Base-by-base conservation (phyloP, 2,888 invertebrate genomes). In the Melieria picta region DNA sequence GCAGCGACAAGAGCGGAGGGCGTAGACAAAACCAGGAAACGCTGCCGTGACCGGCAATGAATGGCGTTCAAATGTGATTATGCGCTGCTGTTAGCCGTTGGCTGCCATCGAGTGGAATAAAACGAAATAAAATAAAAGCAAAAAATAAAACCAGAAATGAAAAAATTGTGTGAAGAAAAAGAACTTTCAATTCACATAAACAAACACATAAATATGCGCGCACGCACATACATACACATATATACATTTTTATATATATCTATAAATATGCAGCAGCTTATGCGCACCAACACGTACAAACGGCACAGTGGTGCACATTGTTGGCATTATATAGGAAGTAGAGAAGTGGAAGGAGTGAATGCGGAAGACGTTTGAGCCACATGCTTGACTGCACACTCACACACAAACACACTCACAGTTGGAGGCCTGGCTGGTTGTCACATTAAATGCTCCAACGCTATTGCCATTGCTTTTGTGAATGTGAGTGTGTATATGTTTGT, bases 401-500 rank as follows among this genome's bases (percentile, higher is more conserved):
- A 52, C 58, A 48, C 7, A 47, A n/a, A 47, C n/a, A 13, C 42
- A 50, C 4, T 7, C 45, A 43, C 7, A 13, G 43, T 4, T 55
- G 11, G 10, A 9, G 43, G 6, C 55, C 30, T 30, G 30, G 67
- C 43, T 60, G 67, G 13, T 67, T 43, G 64, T 64, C 69, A 69
- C 57, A 63, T 43, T 63, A 52, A 66, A 71, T 43, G 67, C 71
- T 67, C 63, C 71, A 71, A 71, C 63, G 66, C 62, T 67, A 46
- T 10, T 66, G 46, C 43, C 42, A 55, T 62, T 66, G 61, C 58
- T 42, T 42, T 65, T 56, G 56, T 56, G 11, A 13, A 45, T 13
- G 11, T 45, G 55, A 43, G 11, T 55, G 16, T 56, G 42, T 46
- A 50, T 66, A n/a, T 48, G 58, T 48, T 13, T 16, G 7, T 56